Evolutionary conservation across 2,888 invertebrate genomes (phyloP), one percentile per base, ranked within the genome.

Genomic region (Arrhopalites spinosus): DNA sequence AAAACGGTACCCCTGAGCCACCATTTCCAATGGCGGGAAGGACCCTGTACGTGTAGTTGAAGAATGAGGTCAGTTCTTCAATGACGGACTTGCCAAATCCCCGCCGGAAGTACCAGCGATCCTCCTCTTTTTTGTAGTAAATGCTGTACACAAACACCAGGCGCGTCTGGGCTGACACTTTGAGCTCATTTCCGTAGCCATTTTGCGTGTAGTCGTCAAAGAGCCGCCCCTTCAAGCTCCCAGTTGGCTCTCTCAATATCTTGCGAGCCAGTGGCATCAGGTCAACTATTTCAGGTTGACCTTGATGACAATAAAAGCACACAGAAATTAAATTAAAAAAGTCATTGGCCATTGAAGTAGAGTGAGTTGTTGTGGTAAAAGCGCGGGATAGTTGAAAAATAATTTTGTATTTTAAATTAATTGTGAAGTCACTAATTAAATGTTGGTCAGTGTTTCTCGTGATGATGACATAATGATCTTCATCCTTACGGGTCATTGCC

Each of bases 191-290:
- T 0, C 70, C 56, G 7, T 20, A 30, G 56, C 56, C 70, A 30
- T 70, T 70, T 30, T 56, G 53, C 11, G 70, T 70, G 36, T 30
- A 70, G 30, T 70, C 70, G n/a, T n/a, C n/a, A n/a, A n/a, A n/a
- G n/a, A n/a, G n/a, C n/a, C n/a, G n/a, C n/a, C n/a, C n/a, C n/a
- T n/a, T n/a, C n/a, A n/a, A n/a, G n/a, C n/a, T n/a, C n/a, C n/a
- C n/a, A n/a, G 20, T 50, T 50, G 50, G 3, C 15, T 17, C n/a
- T 50, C 2, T 11, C 7, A n/a, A 3, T 11, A 11, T 8, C 3
- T 50, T 50, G n/a, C n/a, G n/a, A n/a, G n/a, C n/a, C n/a, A n/a
- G n/a, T n/a, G n/a, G n/a, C n/a, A n/a, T 20, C 56, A 70, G 20
- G 36, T 30, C 30, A 29, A 70, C 15, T 11, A 70, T 36, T 23